phyloP scores from a whole-genome alignment of 2,113 vertebrate genomes.

The Megaceryle torquata region DNA sequence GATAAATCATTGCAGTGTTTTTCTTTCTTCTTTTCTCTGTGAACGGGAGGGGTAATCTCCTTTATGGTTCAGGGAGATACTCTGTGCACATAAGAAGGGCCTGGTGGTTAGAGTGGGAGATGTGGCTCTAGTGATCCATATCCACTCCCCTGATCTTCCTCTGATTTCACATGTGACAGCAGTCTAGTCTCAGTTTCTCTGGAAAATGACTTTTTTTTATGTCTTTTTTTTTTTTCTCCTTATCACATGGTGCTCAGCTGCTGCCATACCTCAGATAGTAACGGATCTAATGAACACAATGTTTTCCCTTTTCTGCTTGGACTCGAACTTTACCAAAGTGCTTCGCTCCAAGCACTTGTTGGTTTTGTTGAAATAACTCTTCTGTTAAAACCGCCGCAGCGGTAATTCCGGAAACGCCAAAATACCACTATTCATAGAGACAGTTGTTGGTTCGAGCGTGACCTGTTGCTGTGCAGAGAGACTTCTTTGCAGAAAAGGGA shows the following conservation, averaged over 20 bases:
- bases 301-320: neutral
- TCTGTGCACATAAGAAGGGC: neutral
- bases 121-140: neutral
- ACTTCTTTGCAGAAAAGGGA: neutral
- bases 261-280: neutral
- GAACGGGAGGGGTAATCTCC: neutral
- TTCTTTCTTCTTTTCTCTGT: slow-evolving; percentile 19
- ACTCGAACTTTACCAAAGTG: neutral
- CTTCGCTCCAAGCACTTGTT: neutral
- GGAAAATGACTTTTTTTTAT: neutral
- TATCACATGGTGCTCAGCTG: slow-evolving; percentile 53
- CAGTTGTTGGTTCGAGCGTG: neutral
- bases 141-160: slow-evolving; percentile 18
- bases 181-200: neutral
- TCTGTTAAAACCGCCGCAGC: neutral
- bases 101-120: neutral
- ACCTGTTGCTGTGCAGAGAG: neutral
- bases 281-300: neutral
- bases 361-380: neutral
- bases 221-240: neutral
- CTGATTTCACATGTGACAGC: neutral
- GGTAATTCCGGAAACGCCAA: neutral
- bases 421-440: neutral
- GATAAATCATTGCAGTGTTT: slow-evolving; percentile 63
- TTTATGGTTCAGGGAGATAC: neutral